Percentiles rank a stretch among this genome's conserved stretches.
Conservation (phyloP, 1,140 invertebrate genomes). For the Tyrophagus putrescentiae region DNA sequence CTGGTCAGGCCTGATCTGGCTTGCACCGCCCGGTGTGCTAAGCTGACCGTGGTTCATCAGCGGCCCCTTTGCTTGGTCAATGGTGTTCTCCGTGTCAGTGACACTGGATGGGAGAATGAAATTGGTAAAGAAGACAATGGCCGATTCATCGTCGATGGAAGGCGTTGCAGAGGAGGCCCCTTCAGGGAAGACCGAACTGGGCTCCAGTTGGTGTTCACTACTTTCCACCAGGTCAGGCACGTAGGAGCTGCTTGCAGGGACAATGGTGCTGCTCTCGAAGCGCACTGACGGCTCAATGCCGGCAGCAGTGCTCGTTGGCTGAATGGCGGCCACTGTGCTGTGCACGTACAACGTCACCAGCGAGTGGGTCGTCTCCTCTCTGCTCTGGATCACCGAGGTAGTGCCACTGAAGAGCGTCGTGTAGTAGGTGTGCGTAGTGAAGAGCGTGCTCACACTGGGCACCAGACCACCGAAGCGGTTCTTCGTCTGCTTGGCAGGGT, state of each 20-base stretch:
- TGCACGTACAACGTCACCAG: conserved; percentile 27
- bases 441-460: conserved; percentile 27
- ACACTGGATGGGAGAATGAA: conserved; percentile 23
- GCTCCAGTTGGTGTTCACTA: background rate
- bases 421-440: conserved; percentile 28
- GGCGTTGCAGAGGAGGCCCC: conserved; percentile 17
- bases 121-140: conserved; percentile 28
- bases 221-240: background rate
- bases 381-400: conserved; percentile 23
- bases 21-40: background rate
- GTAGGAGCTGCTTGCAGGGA: background rate
- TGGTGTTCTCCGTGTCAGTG: conserved; percentile 7
- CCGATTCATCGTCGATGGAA: conserved; percentile 22
- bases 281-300: background rate
- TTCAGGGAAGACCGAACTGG: background rate
- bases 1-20: background rate
- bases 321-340: background rate
- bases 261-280: background rate
- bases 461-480: conserved; percentile 24
- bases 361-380: conserved; percentile 26
- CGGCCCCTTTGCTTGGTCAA: conserved; percentile 12
- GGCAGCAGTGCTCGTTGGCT: background rate
- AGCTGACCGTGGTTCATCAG: conserved; percentile 9
- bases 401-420: conserved; percentile 28
- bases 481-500: conserved; percentile 17